These are phyloP conservation scores for Trissolcus basalis DNA, from an alignment of 1,140 invertebrate genomes.

Conservation along the genomic window DNA sequence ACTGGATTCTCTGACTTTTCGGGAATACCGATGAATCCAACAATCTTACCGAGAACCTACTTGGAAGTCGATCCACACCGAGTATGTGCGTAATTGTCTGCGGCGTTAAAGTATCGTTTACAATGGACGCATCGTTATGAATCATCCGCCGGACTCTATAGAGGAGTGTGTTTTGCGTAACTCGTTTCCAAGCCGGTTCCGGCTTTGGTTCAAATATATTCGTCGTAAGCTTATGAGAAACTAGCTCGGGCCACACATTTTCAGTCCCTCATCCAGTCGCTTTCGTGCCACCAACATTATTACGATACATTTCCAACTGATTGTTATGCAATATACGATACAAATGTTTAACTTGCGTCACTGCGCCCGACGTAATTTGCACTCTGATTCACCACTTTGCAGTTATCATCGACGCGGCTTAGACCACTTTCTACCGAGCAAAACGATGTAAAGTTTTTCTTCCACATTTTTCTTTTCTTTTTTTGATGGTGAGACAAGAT, in stretches of 20 bases:
- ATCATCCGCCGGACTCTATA: conserved; percentile 50
- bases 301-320: conserved; percentile 18
- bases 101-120: conserved; percentile 61
- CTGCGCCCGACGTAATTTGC: conserved; percentile 14
- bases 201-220: conserved; percentile 35
- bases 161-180: conserved; percentile 52
- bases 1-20: conserved; percentile 52
- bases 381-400: conserved; percentile 25
- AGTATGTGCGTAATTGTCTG: conserved; percentile 58
- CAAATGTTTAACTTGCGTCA: conserved; percentile 18
- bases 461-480: too few relatives aligned
- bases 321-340: conserved; percentile 33
- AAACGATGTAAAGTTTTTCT: too few relatives aligned
- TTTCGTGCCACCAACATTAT: conserved; percentile 14
- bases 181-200: conserved; percentile 56
- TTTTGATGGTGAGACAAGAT: too few relatives aligned
- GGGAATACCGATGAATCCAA: conserved; percentile 60
- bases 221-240: conserved; percentile 43
- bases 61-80: conserved; percentile 60
- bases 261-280: conserved; percentile 4
- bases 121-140: conserved; percentile 60
- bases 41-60: conserved; percentile 57
- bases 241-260: conserved; percentile 36
- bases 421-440: conserved; percentile 2
- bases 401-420: not conserved